Evolutionary conservation across 1,140 invertebrate species (phyloP).

Genomic region (Drosophila sp.): DNA sequence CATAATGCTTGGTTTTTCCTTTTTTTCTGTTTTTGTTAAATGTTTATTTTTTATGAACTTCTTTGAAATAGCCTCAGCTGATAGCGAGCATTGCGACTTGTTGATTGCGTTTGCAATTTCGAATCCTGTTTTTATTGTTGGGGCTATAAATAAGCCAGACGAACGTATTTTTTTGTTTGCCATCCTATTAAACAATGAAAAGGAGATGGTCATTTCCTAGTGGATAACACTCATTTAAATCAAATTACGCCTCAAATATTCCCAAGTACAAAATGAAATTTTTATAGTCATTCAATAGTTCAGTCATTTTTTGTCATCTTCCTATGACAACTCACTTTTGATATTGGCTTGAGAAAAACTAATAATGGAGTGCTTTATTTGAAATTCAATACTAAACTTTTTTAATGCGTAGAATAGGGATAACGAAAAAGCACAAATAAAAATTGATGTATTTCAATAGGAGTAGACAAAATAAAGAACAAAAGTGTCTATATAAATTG

Average conservation of each 20-base stretch:
- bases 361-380: too few species aligned
- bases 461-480: too few species aligned
- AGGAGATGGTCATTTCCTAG: too few species aligned
- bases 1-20: slow-evolving; percentile 39
- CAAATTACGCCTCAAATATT: neutral
- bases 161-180: neutral
- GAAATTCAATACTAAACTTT: too few species aligned
- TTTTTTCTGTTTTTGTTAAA: slow-evolving; percentile 61
- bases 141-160: neutral
- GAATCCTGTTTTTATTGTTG: slow-evolving; percentile 1
- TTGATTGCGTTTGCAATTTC: slow-evolving; percentile 9
- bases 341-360: too few species aligned
- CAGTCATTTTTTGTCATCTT: neutral
- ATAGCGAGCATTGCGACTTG: neutral
- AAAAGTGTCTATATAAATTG: too few species aligned
- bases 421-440: too few species aligned
- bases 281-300: too few species aligned
- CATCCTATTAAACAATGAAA: neutral
- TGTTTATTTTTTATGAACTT: slow-evolving; percentile 38
- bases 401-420: too few species aligned
- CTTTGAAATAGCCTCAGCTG: slow-evolving; percentile 15
- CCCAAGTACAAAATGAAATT: neutral
- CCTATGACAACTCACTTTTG: too few species aligned
- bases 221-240: too few species aligned
- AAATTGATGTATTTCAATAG: too few species aligned